phyloP scores from a whole-genome alignment of 2,113 vertebrate genomes.

The Ovibos moschatus region DNA sequence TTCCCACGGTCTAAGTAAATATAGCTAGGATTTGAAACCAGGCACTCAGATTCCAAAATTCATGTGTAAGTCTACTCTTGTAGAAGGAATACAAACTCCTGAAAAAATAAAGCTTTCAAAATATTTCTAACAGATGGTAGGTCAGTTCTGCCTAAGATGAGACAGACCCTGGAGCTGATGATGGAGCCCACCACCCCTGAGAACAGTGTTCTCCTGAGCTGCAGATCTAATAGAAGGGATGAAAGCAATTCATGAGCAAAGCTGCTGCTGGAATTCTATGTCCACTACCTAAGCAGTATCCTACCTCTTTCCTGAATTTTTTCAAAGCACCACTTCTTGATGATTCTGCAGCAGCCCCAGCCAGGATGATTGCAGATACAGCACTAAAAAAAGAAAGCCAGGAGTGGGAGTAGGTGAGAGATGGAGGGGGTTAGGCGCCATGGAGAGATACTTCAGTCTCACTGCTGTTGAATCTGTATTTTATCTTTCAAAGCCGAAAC shows the following conservation, averaged over 20 bases:
- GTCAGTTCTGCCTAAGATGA: not conserved
- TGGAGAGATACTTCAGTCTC: slow-evolving; percentile 48
- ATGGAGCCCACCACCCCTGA: not conserved
- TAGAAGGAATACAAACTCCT: not conserved
- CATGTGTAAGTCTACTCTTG: not conserved
- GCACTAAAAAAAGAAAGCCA: slow-evolving; percentile 52
- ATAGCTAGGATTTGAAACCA: not conserved
- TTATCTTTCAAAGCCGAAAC: slow-evolving; percentile 75
- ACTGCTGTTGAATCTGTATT: slow-evolving; percentile 62
- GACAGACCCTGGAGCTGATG: not conserved
- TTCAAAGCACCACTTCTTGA: slow-evolving; percentile 61
- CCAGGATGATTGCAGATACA: slow-evolving; percentile 58
- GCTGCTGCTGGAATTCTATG: not conserved
- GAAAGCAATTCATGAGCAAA: slow-evolving; percentile 1
- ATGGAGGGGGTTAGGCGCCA: not conserved
- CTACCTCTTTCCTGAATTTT: slow-evolving; percentile 68
- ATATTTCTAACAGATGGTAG: not conserved
- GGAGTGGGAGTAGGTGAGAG: slow-evolving; percentile 6
- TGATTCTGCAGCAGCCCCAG: slow-evolving; percentile 58
- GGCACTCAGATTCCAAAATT: not conserved
- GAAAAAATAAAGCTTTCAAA: not conserved
- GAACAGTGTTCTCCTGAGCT: not conserved
- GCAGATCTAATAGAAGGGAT: not conserved
- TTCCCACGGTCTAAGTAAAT: not conserved
- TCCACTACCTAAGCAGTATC: not conserved